Evolutionary conservation across 2,888 invertebrate genomes (phyloP), one percentile per base, ranked within the genome.

Genomic region (Diplolepis rosae): DNA sequence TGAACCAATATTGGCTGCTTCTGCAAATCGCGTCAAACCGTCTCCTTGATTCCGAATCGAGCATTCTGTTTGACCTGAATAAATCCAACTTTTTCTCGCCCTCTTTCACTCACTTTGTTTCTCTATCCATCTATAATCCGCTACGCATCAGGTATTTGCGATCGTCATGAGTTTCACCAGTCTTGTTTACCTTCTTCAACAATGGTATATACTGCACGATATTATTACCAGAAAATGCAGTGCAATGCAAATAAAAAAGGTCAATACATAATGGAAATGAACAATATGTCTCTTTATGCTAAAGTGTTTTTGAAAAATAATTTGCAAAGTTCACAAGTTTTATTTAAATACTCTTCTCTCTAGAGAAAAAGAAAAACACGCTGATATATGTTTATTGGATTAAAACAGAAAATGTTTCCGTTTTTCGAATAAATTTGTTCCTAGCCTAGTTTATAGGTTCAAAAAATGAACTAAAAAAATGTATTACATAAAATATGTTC

Each of bases 1-100:
- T 61, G 39, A n/a, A 27, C 61, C 39, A 61, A 61, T 61, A 61
- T 61, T 61, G 39, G 35, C 61, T 61, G 61, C 39, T 61, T 61
- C 39, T n/a, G 24, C 35, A 24, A 35, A 61, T 61, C 61, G 39
- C 61, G 61, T 61, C 24, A 27, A 39, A 61, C 61, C 39, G 4
- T 61, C 24, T 39, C 61, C 61, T 61, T 24, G 27, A n/a, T 61
- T 61, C 4, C n/a, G 7, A 61, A 61, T 61, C 39, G 61, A 61
- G 24, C 61, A 61, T 39, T 61, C 39, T 7, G 61, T 61, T 61
- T 61, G 39, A 42, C 61, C 39, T 24, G 39, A 24, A 61, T 24
- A 24, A 35, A n/a, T 61, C 27, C 24, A 61, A 39, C 61, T 9
- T 3, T 24, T n/a, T 39, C 4, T 54, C 9, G 18, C 22, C 32